Conservation (phyloP, 1,140 invertebrate species). For the Daktulosphaira vitifoliae region DNA sequence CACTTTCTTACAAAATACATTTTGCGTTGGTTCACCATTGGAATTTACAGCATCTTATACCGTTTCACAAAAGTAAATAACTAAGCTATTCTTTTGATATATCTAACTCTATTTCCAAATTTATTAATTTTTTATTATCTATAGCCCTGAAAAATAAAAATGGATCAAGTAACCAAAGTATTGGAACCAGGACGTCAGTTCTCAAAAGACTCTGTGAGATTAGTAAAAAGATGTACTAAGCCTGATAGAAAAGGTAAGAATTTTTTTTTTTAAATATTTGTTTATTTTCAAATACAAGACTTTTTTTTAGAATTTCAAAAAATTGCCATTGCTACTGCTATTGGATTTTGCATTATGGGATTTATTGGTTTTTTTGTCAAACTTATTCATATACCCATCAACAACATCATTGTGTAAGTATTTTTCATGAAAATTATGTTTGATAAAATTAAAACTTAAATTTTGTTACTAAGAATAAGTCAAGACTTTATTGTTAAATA, state of each 20-base stretch:
- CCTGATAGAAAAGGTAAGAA: slow-evolving; percentile 95
- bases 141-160: slow-evolving; percentile 43
- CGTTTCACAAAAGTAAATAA: no score
- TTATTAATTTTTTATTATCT: no score
- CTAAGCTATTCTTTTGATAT: no score
- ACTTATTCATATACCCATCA: slow-evolving; percentile 99
- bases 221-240: slow-evolving; percentile 98
- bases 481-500: no score
- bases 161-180: slow-evolving; percentile 96
- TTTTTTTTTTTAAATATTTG: neutral
- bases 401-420: slow-evolving; percentile 95
- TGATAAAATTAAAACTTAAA: no score
- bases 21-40: no score
- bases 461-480: no score
- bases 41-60: no score
- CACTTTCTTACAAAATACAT: no score
- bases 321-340: slow-evolving; percentile 98
- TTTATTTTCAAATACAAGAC: slow-evolving; percentile 36
- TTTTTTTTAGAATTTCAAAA: slow-evolving; percentile 92
- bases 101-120: no score
- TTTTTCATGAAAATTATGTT: neutral
- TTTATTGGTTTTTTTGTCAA: slow-evolving; percentile 99
- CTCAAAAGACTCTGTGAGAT: slow-evolving; percentile 91
- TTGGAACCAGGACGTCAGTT: slow-evolving; percentile 93
- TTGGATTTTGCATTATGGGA: slow-evolving; percentile 99